Conservation (phyloP, 2,888 invertebrate genomes). For the Herminia tarsipennalis region DNA sequence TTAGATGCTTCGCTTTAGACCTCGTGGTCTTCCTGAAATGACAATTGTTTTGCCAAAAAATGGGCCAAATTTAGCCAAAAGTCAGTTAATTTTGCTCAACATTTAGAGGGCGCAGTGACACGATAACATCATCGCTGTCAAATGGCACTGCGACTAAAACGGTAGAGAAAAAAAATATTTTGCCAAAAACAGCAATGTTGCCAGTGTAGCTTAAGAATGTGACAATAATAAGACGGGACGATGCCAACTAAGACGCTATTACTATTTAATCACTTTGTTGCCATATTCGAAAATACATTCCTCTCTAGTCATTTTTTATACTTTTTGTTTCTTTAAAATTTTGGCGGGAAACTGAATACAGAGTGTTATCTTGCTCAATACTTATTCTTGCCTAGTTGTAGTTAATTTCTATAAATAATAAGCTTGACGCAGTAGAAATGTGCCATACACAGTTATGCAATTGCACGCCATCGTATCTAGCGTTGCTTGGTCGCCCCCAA, state of each 20-base stretch:
- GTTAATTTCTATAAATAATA: conserved; percentile 51
- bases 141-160: conserved; percentile 24
- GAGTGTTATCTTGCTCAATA: conserved; percentile 78
- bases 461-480: conserved; percentile 60
- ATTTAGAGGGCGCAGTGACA: conserved; percentile 26
- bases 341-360: conserved; percentile 60
- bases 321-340: conserved; percentile 36
- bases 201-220: conserved; percentile 75
- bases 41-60: conserved; percentile 71
- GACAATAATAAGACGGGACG: conserved; percentile 77
- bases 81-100: conserved; percentile 41
- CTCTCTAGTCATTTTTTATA: conserved; percentile 79
- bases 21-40: conserved; percentile 73
- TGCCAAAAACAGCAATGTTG: conserved; percentile 47
- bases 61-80: conserved; percentile 65
- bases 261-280: conserved; percentile 54
- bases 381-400: conserved; percentile 76
- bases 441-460: conserved; percentile 73
- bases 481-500: conserved; percentile 70
- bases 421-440: conserved; percentile 75
- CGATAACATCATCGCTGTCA: conserved; percentile 6
- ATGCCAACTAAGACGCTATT: conserved; percentile 74
- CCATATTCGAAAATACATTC: conserved; percentile 73
- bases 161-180: conserved; percentile 33
- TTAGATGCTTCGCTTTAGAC: conserved; percentile 81